phyloP scores from a whole-genome alignment of 1,140 invertebrate genomes.

The Archivesica marissinica region DNA sequence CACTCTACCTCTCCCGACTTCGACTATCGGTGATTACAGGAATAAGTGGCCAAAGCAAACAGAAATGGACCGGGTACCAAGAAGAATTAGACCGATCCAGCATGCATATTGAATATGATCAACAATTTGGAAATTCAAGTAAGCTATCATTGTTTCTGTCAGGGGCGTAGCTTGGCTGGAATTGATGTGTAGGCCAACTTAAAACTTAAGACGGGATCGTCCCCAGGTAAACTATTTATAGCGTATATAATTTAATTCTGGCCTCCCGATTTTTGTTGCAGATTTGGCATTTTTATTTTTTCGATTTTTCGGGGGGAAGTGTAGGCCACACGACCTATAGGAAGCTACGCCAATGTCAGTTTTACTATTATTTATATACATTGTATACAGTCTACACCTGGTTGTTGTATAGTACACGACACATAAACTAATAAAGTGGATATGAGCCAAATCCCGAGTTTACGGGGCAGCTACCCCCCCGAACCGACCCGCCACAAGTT shows the following conservation, averaged over 20 bases:
- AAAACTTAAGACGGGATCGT: neutral
- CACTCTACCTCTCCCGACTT: constrained; percentile 42
- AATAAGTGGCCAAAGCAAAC: neutral
- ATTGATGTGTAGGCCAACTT: too few relatives aligned
- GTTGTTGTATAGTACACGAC: too few relatives aligned
- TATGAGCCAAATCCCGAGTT: too few relatives aligned
- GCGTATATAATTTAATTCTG: neutral
- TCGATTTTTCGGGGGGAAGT: neutral
- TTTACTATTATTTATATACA: neutral
- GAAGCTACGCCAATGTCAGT: too few relatives aligned
- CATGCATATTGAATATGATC: constrained; percentile 13
- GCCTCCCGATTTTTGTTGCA: neutral
- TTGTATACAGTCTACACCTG: too few relatives aligned
- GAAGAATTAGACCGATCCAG: constrained; percentile 26
- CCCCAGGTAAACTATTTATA: neutral
- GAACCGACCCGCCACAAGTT: too few relatives aligned
- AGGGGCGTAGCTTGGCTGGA: too few relatives aligned
- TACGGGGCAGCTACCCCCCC: too few relatives aligned
- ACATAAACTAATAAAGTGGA: too few relatives aligned
- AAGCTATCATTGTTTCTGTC: neutral
- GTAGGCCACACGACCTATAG: neutral
- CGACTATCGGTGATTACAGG: constrained; percentile 1
- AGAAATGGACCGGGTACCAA: constrained; percentile 44
- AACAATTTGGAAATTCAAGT: constrained; percentile 45
- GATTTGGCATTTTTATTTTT: neutral